Conservation (phyloP, 2,888 invertebrate species). For the Drosophila paranaensis region DNA sequence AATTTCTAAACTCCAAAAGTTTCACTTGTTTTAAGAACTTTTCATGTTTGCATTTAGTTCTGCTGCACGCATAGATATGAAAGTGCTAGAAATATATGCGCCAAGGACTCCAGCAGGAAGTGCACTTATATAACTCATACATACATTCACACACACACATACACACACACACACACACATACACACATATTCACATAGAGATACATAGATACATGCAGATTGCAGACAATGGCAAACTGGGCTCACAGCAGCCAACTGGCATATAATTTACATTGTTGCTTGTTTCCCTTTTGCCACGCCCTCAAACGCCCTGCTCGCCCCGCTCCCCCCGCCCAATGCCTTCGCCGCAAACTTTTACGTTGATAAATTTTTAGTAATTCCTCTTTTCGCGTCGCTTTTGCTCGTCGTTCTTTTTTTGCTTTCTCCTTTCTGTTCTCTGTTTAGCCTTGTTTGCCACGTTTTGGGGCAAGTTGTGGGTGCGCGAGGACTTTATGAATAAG, state of each 20-base stretch:
- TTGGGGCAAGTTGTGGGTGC: conserved; percentile 62
- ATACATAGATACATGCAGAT: conserved; percentile 15
- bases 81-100: conserved; percentile 22
- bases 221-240: conserved; percentile 51
- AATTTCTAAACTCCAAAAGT: conserved; percentile 11
- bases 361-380: conserved; percentile 79
- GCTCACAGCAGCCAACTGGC: conserved; percentile 64
- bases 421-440: background rate
- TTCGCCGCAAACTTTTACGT: conserved; percentile 65
- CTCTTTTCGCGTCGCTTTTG: conserved; percentile 52
- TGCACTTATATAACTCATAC: conserved; percentile 42
- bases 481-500: conserved; percentile 80
- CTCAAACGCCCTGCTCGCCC: background rate
- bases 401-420: conserved; percentile 3
- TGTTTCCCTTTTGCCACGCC: conserved; percentile 57
- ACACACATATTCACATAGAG: background rate
- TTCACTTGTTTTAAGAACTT: conserved; percentile 17
- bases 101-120: conserved; percentile 45
- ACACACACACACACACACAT: background rate
- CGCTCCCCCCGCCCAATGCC: conserved; percentile 10
- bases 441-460: conserved; percentile 59
- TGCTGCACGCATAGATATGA: conserved; percentile 31
- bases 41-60: conserved; percentile 22
- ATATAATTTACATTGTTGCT: conserved; percentile 79
- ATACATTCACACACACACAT: background rate